Conservation (phyloP, 2,113 vertebrate species). For the Galemys pyrenaicus region DNA sequence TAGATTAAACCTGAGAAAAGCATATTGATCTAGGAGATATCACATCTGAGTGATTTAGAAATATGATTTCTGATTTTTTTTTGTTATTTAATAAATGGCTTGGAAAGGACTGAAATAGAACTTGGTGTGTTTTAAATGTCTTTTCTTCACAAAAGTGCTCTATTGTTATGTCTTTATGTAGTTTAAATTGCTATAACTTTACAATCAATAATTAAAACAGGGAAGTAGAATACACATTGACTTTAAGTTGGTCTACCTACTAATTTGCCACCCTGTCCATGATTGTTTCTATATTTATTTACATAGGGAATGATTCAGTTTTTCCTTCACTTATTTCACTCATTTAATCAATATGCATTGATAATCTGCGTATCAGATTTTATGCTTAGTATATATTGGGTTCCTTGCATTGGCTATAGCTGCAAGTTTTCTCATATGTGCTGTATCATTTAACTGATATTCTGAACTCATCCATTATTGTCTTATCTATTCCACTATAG, state of each 20-base stretch:
- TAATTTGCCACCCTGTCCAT: not conserved
- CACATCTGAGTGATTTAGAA: not conserved
- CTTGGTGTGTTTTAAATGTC: not conserved
- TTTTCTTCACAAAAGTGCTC: not conserved
- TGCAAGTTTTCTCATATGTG: not conserved
- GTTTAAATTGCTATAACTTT: not conserved
- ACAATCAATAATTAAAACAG: not conserved
- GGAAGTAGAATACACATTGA: not conserved
- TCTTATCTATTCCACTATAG: not conserved
- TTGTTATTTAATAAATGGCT: slow-evolving; percentile 23
- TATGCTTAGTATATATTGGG: not conserved
- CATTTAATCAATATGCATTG: not conserved
- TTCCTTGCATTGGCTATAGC: not conserved
- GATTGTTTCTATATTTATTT: not conserved
- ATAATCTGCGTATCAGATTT: not conserved
- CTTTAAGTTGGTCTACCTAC: not conserved
- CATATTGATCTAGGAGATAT: not conserved
- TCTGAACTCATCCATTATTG: not conserved
- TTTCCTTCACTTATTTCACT: not conserved
- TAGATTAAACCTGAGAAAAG: not conserved
- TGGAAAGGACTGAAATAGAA: not conserved
- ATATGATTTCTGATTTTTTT: not conserved
- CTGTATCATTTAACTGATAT: not conserved
- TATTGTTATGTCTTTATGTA: not conserved
- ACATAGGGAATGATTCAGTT: not conserved